Evolutionary conservation across 2,113 vertebrate species (phyloP), one percentile per base, ranked within the genome.

Genomic region (Proteles cristata): DNA sequence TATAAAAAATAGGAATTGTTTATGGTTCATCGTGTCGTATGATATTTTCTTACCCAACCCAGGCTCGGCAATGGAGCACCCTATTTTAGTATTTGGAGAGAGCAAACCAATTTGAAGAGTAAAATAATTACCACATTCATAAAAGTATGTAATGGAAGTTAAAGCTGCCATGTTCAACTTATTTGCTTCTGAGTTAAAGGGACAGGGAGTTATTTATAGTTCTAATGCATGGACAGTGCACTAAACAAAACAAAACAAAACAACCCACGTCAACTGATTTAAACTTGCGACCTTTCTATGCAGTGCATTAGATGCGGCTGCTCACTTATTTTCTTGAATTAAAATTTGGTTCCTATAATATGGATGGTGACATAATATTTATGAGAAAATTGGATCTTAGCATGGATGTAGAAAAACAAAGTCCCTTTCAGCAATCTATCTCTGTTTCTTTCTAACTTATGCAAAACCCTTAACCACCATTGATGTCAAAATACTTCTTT

Each of bases 291-390:
- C 25, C 86, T 89, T 91, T 86, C 82, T n/a, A 7, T 48, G 23
- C n/a, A 58, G 11, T 45, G 45, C 63, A 39, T 93, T 94, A 65
- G 65, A 74, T 68, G 33, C 65, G 19, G 82, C 83, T 93, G 68
- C 74, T 95, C 48, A n/a, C 91, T 77, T 86, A n/a, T 96, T 97
- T 86, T 85, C 85, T 83, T 88, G 94, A 90, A 94, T 92, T 97
- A 94, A 96, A 96, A 93, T 87, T n/a, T 88, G 74, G 71, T 83
- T 97, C 14, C 66, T 93, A 1, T 86, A 33, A 89, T 39, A 33
- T 92, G 14, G n/a, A 63, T 91, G 21, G 58, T 90, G 55, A 82
- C 39, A 74, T 11, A 91, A 76, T 90, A 90, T 80, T 92, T 96
- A 33, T 85, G 90, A 90, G 84, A 93, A 97, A 96, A 96, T 92